Conservation (phyloP, 2,888 invertebrate species). For the Caenorhabditis becei region DNA sequence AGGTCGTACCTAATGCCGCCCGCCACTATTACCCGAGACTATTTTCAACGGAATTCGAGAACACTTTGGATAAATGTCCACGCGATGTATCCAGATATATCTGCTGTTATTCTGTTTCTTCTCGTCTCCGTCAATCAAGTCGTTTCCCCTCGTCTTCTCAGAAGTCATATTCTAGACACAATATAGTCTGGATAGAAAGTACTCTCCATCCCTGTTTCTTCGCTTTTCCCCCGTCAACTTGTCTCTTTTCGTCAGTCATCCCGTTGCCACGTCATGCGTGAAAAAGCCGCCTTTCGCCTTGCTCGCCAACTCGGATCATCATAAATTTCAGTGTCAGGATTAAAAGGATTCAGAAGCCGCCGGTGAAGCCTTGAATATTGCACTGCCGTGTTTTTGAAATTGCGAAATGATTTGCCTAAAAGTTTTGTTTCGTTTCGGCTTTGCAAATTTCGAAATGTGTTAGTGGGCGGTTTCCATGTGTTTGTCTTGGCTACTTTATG, state of each 20-base stretch:
- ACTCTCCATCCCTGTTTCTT: constrained; percentile 13
- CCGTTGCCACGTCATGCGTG: constrained; percentile 34
- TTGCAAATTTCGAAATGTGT: background rate
- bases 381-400: constrained; percentile 17
- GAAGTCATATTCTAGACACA: background rate
- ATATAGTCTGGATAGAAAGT: constrained; percentile 20
- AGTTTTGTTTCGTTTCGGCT: constrained; percentile 15
- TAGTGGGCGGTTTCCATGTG: background rate
- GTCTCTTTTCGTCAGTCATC: constrained; percentile 28
- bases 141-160: constrained; percentile 15
- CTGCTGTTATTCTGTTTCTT: background rate
- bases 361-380: background rate
- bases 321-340: constrained; percentile 36
- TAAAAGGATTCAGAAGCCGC: constrained; percentile 15
- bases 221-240: constrained; percentile 17
- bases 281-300: constrained; percentile 3
- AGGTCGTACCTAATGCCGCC: constrained; percentile 4
- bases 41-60: background rate
- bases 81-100: background rate
- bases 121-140: constrained; percentile 36
- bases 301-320: constrained; percentile 16
- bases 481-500: background rate
- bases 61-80: constrained; percentile 27
- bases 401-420: no score
- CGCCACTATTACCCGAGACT: background rate